Percentiles rank a stretch among this genome's conserved stretches.
Conservation (phyloP, 2,888 invertebrate species). For the Torymus auratus region DNA sequence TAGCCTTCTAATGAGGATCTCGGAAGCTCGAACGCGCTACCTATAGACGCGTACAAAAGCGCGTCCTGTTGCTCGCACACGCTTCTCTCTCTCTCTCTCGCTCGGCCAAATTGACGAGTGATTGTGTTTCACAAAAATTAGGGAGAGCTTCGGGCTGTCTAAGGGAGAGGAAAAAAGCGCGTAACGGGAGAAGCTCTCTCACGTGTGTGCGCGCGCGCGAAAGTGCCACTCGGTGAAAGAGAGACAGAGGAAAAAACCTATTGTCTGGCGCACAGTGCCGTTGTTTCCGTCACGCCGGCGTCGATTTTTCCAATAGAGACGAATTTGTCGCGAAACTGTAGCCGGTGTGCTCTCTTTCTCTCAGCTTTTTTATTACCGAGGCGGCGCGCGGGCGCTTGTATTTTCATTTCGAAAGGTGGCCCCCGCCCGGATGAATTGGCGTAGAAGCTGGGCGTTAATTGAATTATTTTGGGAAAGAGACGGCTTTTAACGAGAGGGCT, state of each 20-base stretch:
- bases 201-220: background rate
- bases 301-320: conserved; percentile 12
- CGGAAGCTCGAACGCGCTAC: background rate
- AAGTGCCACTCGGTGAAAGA: background rate
- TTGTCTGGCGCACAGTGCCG: background rate
- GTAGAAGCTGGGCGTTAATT: too few relatives aligned
- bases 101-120: conserved; percentile 45
- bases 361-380: too few relatives aligned
- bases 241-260: conserved; percentile 1
- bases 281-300: background rate
- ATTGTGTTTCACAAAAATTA: conserved; percentile 56
- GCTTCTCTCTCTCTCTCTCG: too few relatives aligned
- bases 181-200: conserved; percentile 37
- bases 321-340: background rate
- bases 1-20: conserved; percentile 42
- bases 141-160: background rate
- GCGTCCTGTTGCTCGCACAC: conserved; percentile 35
- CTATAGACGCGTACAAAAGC: background rate
- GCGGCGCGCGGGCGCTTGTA: too few relatives aligned
- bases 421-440: too few relatives aligned
- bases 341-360: too few relatives aligned
- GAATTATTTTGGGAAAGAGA: too few relatives aligned
- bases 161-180: background rate
- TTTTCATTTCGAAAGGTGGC: too few relatives aligned
- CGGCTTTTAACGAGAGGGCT: too few relatives aligned